Percentiles rank a stretch among this genome's conserved stretches.
Evolutionary conservation across 1,140 invertebrate species (phyloP).

Genomic region (Sycobia sp.): DNA sequence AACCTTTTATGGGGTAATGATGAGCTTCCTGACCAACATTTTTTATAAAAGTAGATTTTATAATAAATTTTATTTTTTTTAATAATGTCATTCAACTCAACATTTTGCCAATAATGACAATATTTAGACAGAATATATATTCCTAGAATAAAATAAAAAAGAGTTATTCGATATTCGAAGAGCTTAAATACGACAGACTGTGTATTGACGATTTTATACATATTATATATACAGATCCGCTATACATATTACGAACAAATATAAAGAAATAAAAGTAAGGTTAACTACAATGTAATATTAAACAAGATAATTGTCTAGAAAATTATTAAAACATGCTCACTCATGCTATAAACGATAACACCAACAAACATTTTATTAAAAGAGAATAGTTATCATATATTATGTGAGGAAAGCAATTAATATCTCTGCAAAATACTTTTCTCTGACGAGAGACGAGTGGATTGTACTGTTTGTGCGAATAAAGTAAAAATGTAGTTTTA

Average conservation of each 20-base stretch:
- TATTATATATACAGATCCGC: conserved; percentile 41
- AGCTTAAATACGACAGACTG: conserved; percentile 51
- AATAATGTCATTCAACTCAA: conserved; percentile 9
- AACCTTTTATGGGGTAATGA: conserved; percentile 1
- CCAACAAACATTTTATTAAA: conserved; percentile 36
- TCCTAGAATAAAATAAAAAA: conserved; percentile 26
- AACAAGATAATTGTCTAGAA: conserved; percentile 40
- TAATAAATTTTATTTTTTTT: conserved; percentile 24
- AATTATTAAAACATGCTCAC: conserved; percentile 46
- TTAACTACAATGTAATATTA: conserved; percentile 46
- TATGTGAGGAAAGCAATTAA: conserved; percentile 32
- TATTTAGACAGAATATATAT: conserved; percentile 41
- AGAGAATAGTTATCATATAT: conserved; percentile 33
- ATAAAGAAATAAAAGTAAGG: conserved; percentile 37
- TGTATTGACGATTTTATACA: conserved; percentile 49
- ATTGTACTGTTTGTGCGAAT: conserved; percentile 43
- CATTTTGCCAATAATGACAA: conserved; percentile 48
- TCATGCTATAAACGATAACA: conserved; percentile 29
- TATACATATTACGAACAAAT: conserved; percentile 43
- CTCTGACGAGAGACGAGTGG: conserved; percentile 33
- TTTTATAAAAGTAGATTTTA: conserved; percentile 5
- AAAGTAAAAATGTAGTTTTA: conserved; percentile 52
- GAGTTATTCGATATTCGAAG: conserved; percentile 44
- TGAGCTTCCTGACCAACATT: neutral
- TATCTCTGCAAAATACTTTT: conserved; percentile 31